Evolutionary conservation across 2,888 invertebrate species (phyloP).

Genomic region (Arrhopalites spinosus): DNA sequence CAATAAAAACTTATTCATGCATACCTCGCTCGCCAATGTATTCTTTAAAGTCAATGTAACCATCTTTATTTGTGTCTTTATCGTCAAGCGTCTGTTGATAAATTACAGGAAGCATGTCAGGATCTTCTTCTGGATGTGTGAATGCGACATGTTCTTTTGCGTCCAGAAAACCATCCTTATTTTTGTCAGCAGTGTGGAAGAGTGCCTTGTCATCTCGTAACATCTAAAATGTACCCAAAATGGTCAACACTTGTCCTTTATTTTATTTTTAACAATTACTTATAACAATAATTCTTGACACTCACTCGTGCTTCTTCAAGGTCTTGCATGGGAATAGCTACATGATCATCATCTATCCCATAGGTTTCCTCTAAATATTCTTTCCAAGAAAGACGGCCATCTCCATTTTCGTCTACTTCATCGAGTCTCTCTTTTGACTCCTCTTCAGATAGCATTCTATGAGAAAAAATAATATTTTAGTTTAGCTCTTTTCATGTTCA

Average conservation of each 20-base stretch:
- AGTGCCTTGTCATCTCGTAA: conserved; percentile 78
- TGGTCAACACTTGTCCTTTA: background rate
- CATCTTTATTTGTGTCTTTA: conserved; percentile 84
- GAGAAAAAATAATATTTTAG: background rate
- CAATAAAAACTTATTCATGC: background rate
- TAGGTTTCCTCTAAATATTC: conserved; percentile 91
- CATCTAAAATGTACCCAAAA: conserved; percentile 57
- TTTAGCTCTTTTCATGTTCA: background rate
- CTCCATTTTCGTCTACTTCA: conserved; percentile 82
- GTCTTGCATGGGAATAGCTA: conserved; percentile 53
- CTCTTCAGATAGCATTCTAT: conserved; percentile 80
- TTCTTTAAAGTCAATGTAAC: conserved; percentile 81
- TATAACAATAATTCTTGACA: too few species aligned
- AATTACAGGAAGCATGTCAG: conserved; percentile 79
- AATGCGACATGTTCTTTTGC: conserved; percentile 83
- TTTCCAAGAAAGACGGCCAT: conserved; percentile 82
- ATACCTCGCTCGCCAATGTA: conserved; percentile 73
- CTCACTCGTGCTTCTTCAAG: conserved; percentile 55
- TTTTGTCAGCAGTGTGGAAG: conserved; percentile 82
- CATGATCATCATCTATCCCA: conserved; percentile 68
- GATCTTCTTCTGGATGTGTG: conserved; percentile 91
- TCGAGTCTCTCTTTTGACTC: conserved; percentile 83
- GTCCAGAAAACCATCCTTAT: conserved; percentile 78
- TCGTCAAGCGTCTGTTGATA: conserved; percentile 81
- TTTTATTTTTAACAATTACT: background rate